A percentile compares a stretch with the other conserved stretches of the same genome.
These are phyloP conservation scores for Calameuta filiformis DNA, from an alignment of 2,888 invertebrate species.

Conservation along the genomic window DNA sequence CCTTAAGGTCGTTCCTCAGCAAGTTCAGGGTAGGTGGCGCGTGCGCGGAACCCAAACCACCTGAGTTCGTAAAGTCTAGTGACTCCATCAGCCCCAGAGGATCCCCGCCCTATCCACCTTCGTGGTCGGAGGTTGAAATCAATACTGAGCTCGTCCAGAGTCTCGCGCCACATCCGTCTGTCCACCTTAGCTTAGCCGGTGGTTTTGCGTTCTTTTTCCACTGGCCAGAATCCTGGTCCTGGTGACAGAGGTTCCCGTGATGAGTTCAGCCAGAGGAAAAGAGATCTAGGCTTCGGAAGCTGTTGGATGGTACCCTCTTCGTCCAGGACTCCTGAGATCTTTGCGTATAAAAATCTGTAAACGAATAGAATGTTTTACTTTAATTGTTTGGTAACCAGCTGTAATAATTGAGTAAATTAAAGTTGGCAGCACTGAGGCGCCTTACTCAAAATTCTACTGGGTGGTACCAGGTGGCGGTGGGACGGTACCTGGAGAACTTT, in stretches of 20 bases:
- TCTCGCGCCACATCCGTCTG: slow-evolving; percentile 18
- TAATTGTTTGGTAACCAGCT: neutral
- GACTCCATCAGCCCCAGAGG: slow-evolving; percentile 39
- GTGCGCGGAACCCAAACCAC: slow-evolving; percentile 27
- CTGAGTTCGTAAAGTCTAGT: slow-evolving; percentile 46
- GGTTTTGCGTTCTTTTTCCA: neutral
- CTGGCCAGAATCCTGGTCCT: neutral
- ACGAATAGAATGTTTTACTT: neutral
- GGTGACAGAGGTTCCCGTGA: neutral
- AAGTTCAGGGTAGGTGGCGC: neutral
- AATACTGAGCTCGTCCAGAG: slow-evolving; percentile 35
- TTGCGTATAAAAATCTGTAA: neutral
- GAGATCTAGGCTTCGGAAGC: neutral
- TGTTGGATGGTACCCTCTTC: neutral
- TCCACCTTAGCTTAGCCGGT: slow-evolving; percentile 20
- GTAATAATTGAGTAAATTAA: neutral
- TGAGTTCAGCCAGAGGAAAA: neutral
- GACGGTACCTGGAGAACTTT: neutral
- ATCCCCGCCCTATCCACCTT: slow-evolving; percentile 43
- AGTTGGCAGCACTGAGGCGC: neutral
- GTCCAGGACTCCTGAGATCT: neutral
- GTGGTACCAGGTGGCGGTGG: neutral
- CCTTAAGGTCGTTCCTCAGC: neutral
- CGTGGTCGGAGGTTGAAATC: slow-evolving; percentile 51
- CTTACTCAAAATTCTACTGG: neutral